Conservation (phyloP, 1,140 invertebrate species). For the Cherax quadricarinatus region DNA sequence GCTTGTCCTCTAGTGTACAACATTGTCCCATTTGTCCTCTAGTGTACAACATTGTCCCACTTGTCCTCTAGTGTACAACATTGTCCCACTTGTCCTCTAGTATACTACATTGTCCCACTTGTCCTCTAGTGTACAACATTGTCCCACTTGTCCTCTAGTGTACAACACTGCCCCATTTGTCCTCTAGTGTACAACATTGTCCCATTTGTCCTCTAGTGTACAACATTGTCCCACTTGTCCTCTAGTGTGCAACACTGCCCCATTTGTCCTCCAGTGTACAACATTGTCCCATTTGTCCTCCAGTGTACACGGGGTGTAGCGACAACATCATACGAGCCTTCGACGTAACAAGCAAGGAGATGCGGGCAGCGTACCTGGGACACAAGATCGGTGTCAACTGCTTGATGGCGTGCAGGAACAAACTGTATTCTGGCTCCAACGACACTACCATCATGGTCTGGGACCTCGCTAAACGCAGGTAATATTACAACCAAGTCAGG, state of each 20-base stretch:
- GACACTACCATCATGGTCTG: conserved; percentile 47
- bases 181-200: background rate
- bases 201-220: background rate
- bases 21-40: too few relatives aligned
- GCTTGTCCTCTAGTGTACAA: too few relatives aligned
- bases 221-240: background rate
- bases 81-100: background rate
- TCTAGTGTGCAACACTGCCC: background rate
- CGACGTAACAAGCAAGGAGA: background rate
- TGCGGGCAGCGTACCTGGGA: conserved; percentile 13
- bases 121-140: background rate
- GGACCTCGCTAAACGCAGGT: conserved; percentile 31
- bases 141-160: background rate
- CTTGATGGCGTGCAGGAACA: background rate
- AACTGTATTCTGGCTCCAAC: conserved; percentile 18
- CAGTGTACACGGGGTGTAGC: conserved; percentile 28
- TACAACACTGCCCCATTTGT: background rate
- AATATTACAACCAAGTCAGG: background rate
- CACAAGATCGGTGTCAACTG: conserved; percentile 45
- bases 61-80: background rate
- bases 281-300: background rate
- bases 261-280: background rate
- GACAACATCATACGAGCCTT: conserved; percentile 7
- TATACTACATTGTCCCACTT: background rate
- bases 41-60: background rate